Evolutionary conservation across 2,888 invertebrate species (phyloP).

Genomic region (Mythimna albipuncta): DNA sequence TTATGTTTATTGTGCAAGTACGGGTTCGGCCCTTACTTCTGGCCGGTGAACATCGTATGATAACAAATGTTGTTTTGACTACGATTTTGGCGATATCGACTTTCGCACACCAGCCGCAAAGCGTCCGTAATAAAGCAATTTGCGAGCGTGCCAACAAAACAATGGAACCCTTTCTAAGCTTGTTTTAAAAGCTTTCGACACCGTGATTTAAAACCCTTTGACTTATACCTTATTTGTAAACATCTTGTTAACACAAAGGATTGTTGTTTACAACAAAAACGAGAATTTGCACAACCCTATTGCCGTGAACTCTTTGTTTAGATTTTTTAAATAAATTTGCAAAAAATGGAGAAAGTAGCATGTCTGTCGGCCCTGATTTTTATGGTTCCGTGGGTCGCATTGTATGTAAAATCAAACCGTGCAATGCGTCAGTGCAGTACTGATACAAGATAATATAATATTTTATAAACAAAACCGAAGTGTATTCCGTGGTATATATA

Average conservation of each 20-base stretch:
- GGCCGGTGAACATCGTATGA: constrained; percentile 71
- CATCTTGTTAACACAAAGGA: constrained; percentile 86
- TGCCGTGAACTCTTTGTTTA: constrained; percentile 85
- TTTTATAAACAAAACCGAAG: constrained; percentile 23
- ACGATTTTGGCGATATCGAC: constrained; percentile 86
- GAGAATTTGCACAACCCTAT: constrained; percentile 87
- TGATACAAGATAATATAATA: constrained; percentile 30
- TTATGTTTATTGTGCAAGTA: constrained; percentile 62
- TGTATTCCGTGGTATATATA: constrained; percentile 7
- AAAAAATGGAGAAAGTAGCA: constrained; percentile 80
- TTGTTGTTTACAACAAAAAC: constrained; percentile 81
- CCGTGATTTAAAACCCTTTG: constrained; percentile 90
- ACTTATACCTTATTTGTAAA: constrained; percentile 89
- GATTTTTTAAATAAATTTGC: constrained; percentile 70
- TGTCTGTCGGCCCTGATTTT: constrained; percentile 64
- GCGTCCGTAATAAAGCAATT: constrained; percentile 89
- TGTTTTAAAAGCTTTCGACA: constrained; percentile 90
- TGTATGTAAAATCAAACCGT: constrained; percentile 27
- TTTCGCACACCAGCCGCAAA: constrained; percentile 83
- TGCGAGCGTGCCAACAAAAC: constrained; percentile 88
- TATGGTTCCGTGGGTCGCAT: constrained; percentile 53
- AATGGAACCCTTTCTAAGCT: constrained; percentile 87
- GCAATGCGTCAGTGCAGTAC: constrained; percentile 18
- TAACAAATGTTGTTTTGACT: constrained; percentile 88
- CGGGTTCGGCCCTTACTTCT: constrained; percentile 51